Percentiles rank a stretch among this genome's conserved stretches.
phyloP scores from a whole-genome alignment of 1,140 invertebrate genomes.

The Drosophila azteca region DNA sequence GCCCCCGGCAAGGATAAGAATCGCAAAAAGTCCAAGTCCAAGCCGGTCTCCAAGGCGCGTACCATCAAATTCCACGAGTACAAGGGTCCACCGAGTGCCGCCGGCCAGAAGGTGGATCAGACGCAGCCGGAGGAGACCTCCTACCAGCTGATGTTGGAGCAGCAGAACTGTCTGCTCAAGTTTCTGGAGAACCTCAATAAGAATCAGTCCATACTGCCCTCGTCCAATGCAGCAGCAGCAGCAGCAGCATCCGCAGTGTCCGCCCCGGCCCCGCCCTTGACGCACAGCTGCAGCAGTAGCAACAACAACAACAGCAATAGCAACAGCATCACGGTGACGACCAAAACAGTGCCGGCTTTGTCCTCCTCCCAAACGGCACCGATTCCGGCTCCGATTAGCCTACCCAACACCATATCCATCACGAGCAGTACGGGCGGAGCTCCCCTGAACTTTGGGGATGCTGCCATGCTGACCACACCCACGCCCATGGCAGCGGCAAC shows the following conservation, averaged over 20 bases:
- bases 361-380: conserved; percentile 46
- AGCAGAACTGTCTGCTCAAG: conserved; percentile 91
- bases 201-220: conserved; percentile 77
- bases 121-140: conserved; percentile 87
- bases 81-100: conserved; percentile 96
- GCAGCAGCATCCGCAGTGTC: not conserved
- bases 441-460: conserved; percentile 60
- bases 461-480: conserved; percentile 28
- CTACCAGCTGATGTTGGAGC: conserved; percentile 95
- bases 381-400: conserved; percentile 33
- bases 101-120: conserved; percentile 87
- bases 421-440: conserved; percentile 55
- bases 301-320: conserved; percentile 9
- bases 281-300: conserved; percentile 24
- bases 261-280: not conserved
- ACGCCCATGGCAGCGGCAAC: conserved; percentile 31
- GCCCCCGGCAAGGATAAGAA: conserved; percentile 92
- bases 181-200: conserved; percentile 82
- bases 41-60: conserved; percentile 92
- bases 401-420: conserved; percentile 69
- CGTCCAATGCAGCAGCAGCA: conserved; percentile 85
- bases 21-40: conserved; percentile 95
- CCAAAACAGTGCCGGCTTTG: conserved; percentile 62
- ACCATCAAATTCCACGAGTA: conserved; percentile 99
- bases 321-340: conserved; percentile 67